phyloP scores from a whole-genome alignment of 2,797 vertebrate species.

The Picus viridis region DNA sequence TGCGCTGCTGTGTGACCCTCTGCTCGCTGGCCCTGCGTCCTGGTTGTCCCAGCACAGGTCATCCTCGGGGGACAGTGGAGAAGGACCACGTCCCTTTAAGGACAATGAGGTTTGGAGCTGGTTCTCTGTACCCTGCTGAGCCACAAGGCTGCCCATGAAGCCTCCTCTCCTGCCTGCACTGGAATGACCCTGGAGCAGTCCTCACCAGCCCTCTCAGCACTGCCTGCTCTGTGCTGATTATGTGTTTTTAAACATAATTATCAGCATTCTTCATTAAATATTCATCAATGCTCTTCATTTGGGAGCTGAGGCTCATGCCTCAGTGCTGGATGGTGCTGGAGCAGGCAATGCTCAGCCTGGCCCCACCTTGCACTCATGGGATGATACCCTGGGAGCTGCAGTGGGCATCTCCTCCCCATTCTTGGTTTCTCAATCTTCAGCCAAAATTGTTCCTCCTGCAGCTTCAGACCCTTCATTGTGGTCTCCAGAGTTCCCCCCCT shows the following conservation, averaged over 20 bases:
- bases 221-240: not conserved
- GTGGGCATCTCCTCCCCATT: not conserved
- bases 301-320: not conserved
- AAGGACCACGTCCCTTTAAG: not conserved
- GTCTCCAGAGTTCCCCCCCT: not conserved
- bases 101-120: not conserved
- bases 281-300: not conserved
- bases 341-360: not conserved
- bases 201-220: not conserved
- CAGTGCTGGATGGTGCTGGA: fast-evolving
- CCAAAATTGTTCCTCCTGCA: not conserved
- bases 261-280: not conserved
- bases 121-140: not conserved
- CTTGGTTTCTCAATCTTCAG: not conserved
- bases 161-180: not conserved
- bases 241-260: not conserved
- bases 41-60: fast-evolving
- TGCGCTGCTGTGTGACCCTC: not conserved
- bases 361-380: fast-evolving
- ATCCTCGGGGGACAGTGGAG: not conserved
- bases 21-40: fast-evolving
- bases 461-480: not conserved
- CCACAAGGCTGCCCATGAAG: not conserved
- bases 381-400: not conserved
- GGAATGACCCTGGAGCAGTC: not conserved